These are phyloP conservation scores for Mycalesis mineus DNA, from an alignment of 2,888 invertebrate species.

Conservation along the genomic window DNA sequence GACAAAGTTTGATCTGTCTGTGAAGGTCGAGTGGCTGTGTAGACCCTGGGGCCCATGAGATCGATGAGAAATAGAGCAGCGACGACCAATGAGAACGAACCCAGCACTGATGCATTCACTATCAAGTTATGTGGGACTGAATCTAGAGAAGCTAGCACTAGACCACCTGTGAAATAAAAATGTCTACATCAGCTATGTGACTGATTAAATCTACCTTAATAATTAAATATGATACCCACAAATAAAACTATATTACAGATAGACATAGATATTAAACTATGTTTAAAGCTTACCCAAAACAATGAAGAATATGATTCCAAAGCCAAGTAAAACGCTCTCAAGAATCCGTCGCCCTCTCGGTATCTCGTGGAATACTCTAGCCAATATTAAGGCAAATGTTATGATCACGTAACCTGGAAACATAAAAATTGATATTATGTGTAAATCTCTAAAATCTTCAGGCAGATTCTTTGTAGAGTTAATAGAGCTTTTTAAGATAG, in stretches of 20 bases:
- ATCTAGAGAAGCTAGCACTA: conserved; percentile 84
- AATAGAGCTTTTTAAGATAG: too few relatives aligned
- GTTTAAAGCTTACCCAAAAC: conserved; percentile 73
- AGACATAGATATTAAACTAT: neutral
- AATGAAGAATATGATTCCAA: conserved; percentile 83
- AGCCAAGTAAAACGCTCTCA: conserved; percentile 83
- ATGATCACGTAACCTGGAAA: conserved; percentile 82
- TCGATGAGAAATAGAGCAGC: conserved; percentile 84
- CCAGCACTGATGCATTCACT: conserved; percentile 85
- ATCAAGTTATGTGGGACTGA: conserved; percentile 82
- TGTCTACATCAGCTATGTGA: neutral
- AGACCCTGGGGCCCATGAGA: conserved; percentile 77
- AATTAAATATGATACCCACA: too few relatives aligned
- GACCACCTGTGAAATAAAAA: conserved; percentile 69
- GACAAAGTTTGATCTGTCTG: conserved; percentile 54
- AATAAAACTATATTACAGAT: too few relatives aligned
- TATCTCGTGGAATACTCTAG: conserved; percentile 81
- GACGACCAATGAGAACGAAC: conserved; percentile 81
- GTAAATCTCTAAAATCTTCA: too few relatives aligned
- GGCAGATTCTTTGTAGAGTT: too few relatives aligned
- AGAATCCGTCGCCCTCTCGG: conserved; percentile 79
- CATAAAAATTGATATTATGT: too few relatives aligned
- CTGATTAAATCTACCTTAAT: too few relatives aligned
- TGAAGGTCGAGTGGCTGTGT: conserved; percentile 59
- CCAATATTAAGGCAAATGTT: conserved; percentile 82